Evolutionary conservation across 2,888 invertebrate genomes (phyloP).

Genomic region (Harmothoe impar): DNA sequence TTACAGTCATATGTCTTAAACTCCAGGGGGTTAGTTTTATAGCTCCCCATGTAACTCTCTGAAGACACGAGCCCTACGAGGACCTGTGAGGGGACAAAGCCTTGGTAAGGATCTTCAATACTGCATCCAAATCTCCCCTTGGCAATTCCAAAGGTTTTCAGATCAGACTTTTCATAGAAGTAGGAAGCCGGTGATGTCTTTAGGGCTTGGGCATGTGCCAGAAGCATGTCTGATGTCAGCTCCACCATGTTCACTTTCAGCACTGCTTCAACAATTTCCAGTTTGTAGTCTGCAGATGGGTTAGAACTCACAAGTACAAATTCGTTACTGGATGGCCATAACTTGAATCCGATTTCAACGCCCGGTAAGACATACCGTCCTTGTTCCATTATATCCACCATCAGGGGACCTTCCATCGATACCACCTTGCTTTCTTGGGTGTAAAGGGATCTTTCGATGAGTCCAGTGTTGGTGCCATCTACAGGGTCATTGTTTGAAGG

Average conservation of each 20-base stretch:
- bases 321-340: neutral
- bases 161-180: neutral
- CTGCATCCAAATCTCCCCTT: neutral
- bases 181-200: conserved; percentile 30
- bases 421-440: neutral
- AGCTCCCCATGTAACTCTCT: conserved; percentile 37
- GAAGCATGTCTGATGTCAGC: too few relatives aligned
- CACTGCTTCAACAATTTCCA: conserved; percentile 27
- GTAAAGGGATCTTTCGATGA: neutral
- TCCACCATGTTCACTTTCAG: too few relatives aligned
- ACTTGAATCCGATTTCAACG: neutral
- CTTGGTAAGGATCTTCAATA: conserved; percentile 54
- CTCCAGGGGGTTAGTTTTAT: neutral
- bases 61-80: conserved; percentile 21
- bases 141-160: conserved; percentile 29
- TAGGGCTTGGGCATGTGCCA: conserved; percentile 38
- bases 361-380: neutral
- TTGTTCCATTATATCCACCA: neutral
- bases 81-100: neutral
- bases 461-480: neutral
- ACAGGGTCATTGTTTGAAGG: neutral
- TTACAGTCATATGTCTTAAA: conserved; percentile 5
- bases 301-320: conserved; percentile 24
- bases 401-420: neutral
- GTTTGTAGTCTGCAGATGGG: neutral